A percentile compares a stretch with the other conserved stretches of the same genome.
Conservation (phyloP, 2,113 vertebrate species). For the Rhineura floridana region DNA sequence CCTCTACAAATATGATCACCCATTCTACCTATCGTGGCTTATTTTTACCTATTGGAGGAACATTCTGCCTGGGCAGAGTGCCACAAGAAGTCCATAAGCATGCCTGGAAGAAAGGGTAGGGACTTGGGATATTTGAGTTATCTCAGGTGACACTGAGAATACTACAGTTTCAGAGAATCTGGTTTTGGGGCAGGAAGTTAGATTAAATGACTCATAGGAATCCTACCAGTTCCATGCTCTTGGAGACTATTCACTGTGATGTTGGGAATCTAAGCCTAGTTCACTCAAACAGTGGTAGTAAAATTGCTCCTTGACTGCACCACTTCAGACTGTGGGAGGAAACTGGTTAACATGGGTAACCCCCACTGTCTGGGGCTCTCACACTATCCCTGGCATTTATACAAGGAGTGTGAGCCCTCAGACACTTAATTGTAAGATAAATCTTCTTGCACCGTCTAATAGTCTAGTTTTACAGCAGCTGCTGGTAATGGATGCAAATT, state of each 20-base stretch:
- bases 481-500: conserved; percentile 59
- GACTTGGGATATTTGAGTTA: not conserved
- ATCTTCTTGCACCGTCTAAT: not conserved
- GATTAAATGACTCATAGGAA: not conserved
- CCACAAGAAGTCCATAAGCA: not conserved
- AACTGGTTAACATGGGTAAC: not conserved
- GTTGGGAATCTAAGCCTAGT: not conserved
- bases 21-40: not conserved
- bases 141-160: too few relatives aligned
- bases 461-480: not conserved
- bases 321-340: not conserved
- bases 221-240: not conserved
- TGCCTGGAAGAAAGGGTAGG: not conserved
- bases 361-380: not conserved
- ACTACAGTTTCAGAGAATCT: too few relatives aligned
- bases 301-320: not conserved
- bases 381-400: not conserved
- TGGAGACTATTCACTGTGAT: not conserved
- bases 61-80: accelerated
- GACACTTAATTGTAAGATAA: not conserved
- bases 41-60: not conserved
- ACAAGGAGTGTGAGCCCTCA: not conserved
- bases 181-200: not conserved
- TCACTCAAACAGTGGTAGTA: not conserved
- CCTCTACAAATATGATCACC: not conserved